phyloP scores from a whole-genome alignment of 2,888 invertebrate species.

The Agonopterix heracliana region DNA sequence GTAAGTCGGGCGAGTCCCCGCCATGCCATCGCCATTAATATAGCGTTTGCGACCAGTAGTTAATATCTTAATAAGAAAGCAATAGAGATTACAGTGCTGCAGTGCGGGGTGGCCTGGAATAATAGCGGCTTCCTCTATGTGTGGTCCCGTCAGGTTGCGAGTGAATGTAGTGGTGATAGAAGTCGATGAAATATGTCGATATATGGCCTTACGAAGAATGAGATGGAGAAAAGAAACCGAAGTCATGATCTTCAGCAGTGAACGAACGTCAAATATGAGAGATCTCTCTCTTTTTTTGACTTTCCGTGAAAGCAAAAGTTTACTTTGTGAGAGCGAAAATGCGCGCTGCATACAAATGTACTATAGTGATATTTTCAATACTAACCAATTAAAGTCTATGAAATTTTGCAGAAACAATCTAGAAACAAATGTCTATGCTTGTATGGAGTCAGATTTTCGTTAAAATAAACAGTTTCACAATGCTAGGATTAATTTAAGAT shows the following conservation, averaged over 20 bases:
- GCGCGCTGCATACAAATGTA: too few species aligned
- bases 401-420: too few species aligned
- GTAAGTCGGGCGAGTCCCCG: slow-evolving; percentile 10
- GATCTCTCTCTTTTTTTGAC: too few species aligned
- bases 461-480: too few species aligned
- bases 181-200: slow-evolving; percentile 31
- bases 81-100: slow-evolving; percentile 55
- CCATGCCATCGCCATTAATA: slow-evolving; percentile 39
- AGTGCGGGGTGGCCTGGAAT: slow-evolving; percentile 45
- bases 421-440: too few species aligned
- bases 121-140: slow-evolving; percentile 41
- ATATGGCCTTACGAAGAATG: neutral
- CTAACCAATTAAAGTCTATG: too few species aligned
- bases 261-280: too few species aligned
- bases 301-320: too few species aligned
- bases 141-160: slow-evolving; percentile 48
- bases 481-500: too few species aligned
- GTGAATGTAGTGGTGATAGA: slow-evolving; percentile 3
- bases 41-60: slow-evolving; percentile 55
- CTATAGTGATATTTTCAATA: too few species aligned
- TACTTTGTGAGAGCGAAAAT: too few species aligned
- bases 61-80: slow-evolving; percentile 72
- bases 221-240: neutral
- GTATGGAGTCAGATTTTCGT: too few species aligned
- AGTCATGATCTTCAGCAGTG: neutral